Conservation (phyloP, 2,113 vertebrate species). For the Apus apus region DNA sequence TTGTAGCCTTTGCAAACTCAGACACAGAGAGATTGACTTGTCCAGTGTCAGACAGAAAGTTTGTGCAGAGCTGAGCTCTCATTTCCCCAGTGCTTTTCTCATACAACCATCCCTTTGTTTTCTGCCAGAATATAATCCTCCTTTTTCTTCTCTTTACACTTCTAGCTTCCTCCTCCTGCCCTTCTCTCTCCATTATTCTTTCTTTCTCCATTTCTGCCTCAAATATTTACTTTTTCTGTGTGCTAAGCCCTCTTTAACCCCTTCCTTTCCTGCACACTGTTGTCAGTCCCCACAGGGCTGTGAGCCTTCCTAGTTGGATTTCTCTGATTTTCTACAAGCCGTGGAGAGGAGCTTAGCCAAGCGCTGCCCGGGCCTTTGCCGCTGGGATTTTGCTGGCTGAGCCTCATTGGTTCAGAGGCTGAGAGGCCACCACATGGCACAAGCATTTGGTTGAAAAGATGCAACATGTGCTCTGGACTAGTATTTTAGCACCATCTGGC, state of each 20-base stretch:
- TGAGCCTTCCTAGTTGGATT: not conserved
- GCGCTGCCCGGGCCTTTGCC: not conserved
- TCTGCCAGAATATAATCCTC: conserved; percentile 32
- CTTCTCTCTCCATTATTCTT: conserved; percentile 33
- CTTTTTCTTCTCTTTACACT: conserved; percentile 38
- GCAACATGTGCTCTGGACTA: conserved; percentile 23
- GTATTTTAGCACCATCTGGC: conserved; percentile 64
- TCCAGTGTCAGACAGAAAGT: conserved; percentile 45
- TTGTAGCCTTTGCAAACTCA: conserved; percentile 12
- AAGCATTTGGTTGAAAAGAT: conserved; percentile 52
- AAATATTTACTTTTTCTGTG: conserved; percentile 42
- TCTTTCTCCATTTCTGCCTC: conserved; percentile 12
- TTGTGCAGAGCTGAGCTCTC: conserved; percentile 11
- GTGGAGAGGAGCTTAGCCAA: not conserved
- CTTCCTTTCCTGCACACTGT: not conserved
- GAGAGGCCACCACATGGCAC: conserved; percentile 36
- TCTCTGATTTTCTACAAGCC: not conserved
- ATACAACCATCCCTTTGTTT: conserved; percentile 49
- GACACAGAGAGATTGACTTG: conserved; percentile 46
- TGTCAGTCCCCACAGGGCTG: not conserved
- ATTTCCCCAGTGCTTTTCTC: not conserved
- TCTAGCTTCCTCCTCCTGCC: conserved; percentile 10
- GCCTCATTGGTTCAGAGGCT: conserved; percentile 31
- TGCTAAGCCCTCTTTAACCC: conserved; percentile 33
- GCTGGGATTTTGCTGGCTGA: not conserved